Evolutionary conservation across 2,113 vertebrate species (phyloP).

Genomic region (Pseudonaja textilis): DNA sequence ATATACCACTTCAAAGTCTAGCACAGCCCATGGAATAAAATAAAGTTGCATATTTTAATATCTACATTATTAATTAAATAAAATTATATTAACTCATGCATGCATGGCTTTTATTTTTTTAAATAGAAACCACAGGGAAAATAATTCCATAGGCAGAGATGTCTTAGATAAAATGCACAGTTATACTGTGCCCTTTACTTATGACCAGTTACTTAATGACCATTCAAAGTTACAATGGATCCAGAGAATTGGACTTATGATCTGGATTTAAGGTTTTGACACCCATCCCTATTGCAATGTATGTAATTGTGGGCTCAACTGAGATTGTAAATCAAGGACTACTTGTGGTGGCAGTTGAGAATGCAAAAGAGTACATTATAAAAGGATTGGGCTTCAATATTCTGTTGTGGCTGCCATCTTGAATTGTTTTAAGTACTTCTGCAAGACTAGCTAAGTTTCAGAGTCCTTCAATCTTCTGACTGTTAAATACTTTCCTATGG

Average conservation of each 20-base stretch:
- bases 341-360: neutral
- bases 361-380: neutral
- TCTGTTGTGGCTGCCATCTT: neutral
- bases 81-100: neutral
- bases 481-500: neutral
- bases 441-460: neutral
- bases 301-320: neutral
- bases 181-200: neutral
- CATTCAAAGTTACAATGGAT: neutral
- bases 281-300: neutral
- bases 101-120: neutral
- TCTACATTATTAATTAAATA: neutral
- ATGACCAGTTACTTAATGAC: neutral
- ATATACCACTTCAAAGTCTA: neutral
- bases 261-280: neutral
- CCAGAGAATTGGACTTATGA: neutral
- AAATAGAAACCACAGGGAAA: neutral
- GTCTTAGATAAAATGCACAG: neutral
- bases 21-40: neutral
- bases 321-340: neutral
- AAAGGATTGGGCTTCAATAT: neutral
- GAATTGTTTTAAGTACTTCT: neutral
- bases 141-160: neutral
- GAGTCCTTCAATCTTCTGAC: neutral
- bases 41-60: neutral